Evolutionary conservation across 2,888 invertebrate species (phyloP).

Genomic region (Drosophila anomelani): DNA sequence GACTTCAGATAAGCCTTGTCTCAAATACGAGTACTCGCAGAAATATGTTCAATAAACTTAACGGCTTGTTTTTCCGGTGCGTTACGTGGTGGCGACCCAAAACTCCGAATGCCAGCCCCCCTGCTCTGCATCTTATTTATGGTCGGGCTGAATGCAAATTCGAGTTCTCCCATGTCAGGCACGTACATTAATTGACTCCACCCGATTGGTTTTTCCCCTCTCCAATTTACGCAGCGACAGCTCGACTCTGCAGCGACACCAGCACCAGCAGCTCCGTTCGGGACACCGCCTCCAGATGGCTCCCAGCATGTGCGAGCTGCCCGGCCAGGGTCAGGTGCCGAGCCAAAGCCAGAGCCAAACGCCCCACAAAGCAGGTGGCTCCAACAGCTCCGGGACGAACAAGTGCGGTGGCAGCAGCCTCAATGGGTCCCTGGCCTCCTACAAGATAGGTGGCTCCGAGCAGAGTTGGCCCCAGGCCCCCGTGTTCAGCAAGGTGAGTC

Average conservation of each 20-base stretch:
- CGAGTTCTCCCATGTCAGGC: conserved; percentile 66
- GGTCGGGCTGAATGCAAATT: conserved; percentile 56
- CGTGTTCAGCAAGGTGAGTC: conserved; percentile 81
- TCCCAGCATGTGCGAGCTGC: conserved; percentile 84
- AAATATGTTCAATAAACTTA: conserved; percentile 75
- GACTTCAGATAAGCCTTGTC: conserved; percentile 19
- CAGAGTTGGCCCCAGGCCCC: conserved; percentile 83
- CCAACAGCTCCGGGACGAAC: conserved; percentile 59
- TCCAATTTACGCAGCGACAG: conserved; percentile 83
- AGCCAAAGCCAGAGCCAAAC: conserved; percentile 26
- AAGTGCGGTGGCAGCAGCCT: conserved; percentile 80
- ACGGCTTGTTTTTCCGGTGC: conserved; percentile 78
- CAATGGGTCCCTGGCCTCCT: conserved; percentile 82
- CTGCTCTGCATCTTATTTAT: conserved; percentile 42
- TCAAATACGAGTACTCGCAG: conserved; percentile 9
- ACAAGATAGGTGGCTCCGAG: conserved; percentile 83
- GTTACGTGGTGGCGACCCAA: conserved; percentile 50
- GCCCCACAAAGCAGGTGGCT: conserved; percentile 44
- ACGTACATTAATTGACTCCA: conserved; percentile 58
- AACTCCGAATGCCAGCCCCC: conserved; percentile 8
- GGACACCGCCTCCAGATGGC: conserved; percentile 84
- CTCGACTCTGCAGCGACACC: conserved; percentile 80
- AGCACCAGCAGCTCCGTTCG: conserved; percentile 24
- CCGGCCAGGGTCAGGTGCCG: conserved; percentile 55
- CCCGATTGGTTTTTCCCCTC: conserved; percentile 60